A percentile compares a stretch with the other conserved stretches of the same genome.
phyloP scores from a whole-genome alignment of 2,797 vertebrate genomes.

The Psittacula echo region DNA sequence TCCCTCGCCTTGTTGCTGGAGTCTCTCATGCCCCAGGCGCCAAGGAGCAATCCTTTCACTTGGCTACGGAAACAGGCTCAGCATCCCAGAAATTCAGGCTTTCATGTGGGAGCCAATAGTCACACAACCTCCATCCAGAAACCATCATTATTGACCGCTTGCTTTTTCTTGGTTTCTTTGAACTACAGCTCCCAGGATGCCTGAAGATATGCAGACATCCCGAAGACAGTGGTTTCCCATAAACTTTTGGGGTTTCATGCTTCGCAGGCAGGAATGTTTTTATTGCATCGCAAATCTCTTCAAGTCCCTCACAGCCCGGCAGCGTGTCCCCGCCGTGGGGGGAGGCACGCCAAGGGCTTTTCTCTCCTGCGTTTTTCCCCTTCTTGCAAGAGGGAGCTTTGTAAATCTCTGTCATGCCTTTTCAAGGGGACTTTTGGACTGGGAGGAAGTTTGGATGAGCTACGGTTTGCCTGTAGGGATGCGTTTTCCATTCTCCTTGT shows the following conservation, averaged over 20 bases:
- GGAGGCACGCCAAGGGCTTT: background rate
- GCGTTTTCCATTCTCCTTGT: background rate
- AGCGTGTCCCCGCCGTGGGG: background rate
- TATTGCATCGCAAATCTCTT: slow-evolving; percentile 52
- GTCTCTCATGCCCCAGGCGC: background rate
- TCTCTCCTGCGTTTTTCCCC: background rate
- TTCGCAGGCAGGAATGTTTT: slow-evolving; percentile 74
- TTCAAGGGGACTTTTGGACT: background rate
- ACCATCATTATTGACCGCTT: slow-evolving; percentile 45
- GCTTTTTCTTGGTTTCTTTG: slow-evolving; percentile 60
- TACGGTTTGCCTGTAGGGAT: background rate
- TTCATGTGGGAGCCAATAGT: slow-evolving; percentile 68
- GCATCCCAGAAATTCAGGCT: slow-evolving; percentile 60
- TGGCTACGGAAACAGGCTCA: slow-evolving; percentile 56
- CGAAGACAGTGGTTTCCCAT: slow-evolving; percentile 76
- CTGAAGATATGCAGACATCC: slow-evolving; percentile 75
- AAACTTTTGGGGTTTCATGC: slow-evolving; percentile 74
- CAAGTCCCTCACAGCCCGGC: slow-evolving; percentile 16
- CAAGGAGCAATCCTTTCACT: slow-evolving; percentile 19
- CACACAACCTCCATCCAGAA: slow-evolving; percentile 66
- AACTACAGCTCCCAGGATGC: slow-evolving; percentile 76
- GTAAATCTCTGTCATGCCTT: background rate
- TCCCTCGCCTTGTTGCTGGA: background rate
- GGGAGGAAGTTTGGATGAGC: background rate
- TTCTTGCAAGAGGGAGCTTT: background rate